These are phyloP conservation scores for Rhinoraja longicauda DNA, from an alignment of 2,797 vertebrate species.

Conservation along the genomic window DNA sequence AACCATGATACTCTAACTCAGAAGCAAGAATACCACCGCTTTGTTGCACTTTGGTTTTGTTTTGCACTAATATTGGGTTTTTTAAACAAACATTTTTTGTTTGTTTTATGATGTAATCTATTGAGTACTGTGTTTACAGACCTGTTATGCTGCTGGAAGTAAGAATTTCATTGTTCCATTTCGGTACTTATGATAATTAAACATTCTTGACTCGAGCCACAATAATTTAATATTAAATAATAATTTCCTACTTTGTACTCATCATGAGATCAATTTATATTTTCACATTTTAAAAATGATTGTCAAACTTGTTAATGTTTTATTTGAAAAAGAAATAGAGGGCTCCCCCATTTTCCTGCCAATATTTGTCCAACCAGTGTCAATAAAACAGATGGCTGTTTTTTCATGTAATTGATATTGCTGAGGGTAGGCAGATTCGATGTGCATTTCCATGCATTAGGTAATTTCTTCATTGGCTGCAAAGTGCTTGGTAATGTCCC, in stretches of 20 bases:
- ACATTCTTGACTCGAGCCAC: neutral
- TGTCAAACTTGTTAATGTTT: neutral
- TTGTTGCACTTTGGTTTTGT: no score
- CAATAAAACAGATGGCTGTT: neutral
- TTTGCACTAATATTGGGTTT: no score
- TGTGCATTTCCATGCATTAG: neutral
- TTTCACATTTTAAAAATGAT: neutral
- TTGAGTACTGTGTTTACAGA: no score
- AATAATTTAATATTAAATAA: no score
- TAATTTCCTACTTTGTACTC: neutral
- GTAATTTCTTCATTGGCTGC: neutral
- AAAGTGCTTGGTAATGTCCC: neutral
- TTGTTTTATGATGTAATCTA: no score
- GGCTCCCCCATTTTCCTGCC: neutral
- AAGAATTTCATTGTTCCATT: no score
- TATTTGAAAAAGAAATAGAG: neutral
- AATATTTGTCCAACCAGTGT: neutral
- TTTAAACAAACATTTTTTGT: no score
- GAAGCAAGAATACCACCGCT: neutral
- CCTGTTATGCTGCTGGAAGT: no score
- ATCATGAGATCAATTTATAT: neutral
- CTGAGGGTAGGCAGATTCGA: neutral
- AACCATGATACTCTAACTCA: neutral
- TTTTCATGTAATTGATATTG: neutral
- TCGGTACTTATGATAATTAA: no score